Evolutionary conservation across 2,797 vertebrate species (phyloP).

Genomic region (Notamacropus eugenii): DNA sequence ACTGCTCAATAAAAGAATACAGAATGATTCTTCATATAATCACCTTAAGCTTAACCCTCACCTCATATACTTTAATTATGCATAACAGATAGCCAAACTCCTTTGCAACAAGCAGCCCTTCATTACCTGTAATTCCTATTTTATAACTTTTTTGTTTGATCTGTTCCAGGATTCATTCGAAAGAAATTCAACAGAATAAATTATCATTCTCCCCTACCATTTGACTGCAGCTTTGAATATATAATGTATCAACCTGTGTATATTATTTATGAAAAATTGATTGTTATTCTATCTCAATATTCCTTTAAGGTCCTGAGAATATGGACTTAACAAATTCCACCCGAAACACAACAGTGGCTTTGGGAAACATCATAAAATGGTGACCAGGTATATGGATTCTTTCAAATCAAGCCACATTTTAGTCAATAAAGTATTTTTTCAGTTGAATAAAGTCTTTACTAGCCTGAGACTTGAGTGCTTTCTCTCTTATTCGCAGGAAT

Average conservation of each 20-base stretch:
- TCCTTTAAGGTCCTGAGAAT: slow-evolving; percentile 79
- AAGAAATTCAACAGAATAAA: slow-evolving; percentile 86
- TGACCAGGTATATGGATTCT: background rate
- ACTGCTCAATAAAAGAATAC: slow-evolving; percentile 70
- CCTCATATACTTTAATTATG: slow-evolving; percentile 82
- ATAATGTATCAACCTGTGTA: slow-evolving; percentile 81
- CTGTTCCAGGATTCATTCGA: slow-evolving; percentile 85
- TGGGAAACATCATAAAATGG: background rate
- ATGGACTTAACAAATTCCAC: slow-evolving; percentile 78
- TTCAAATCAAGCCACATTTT: slow-evolving; percentile 9
- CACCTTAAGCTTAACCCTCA: slow-evolving; percentile 77
- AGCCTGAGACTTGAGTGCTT: background rate
- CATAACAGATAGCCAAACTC: slow-evolving; percentile 67
- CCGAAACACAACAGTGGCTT: slow-evolving; percentile 1
- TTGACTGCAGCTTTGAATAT: slow-evolving; percentile 84
- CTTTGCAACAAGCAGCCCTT: slow-evolving; percentile 80
- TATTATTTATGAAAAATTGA: slow-evolving; percentile 87
- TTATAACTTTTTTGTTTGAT: slow-evolving; percentile 89
- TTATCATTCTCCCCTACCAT: slow-evolving; percentile 84
- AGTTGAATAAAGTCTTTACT: background rate
- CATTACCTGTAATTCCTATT: slow-evolving; percentile 87
- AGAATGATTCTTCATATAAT: slow-evolving; percentile 73
- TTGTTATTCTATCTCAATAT: slow-evolving; percentile 84
- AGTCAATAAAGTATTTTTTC: background rate
- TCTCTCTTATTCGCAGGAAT: background rate